Base-by-base conservation (phyloP, 2,113 vertebrate genomes). In the Crypturellus undulatus region DNA sequence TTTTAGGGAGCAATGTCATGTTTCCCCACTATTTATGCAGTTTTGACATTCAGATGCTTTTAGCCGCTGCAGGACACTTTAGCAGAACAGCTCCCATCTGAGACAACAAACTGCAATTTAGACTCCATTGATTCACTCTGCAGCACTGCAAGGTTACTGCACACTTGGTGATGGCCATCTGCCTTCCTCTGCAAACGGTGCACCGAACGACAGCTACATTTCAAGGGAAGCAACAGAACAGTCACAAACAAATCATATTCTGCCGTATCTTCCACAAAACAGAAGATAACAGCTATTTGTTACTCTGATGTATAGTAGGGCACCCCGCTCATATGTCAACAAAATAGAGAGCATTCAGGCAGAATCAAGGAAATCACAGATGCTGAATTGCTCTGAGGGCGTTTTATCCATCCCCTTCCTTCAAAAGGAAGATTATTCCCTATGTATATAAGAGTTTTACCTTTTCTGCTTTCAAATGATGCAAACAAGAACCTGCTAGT, bases 81-180 rank as follows among this genome's bases (percentile, higher is more conserved):
- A 94, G 62, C 81, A 94, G 72, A 58, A 15, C 52, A 87, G 56
- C 54, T 89, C 63, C 70, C 64, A 64, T 58, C 63, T 36, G 87
- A 92, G 86, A 77, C 34, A 89, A 79, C 2, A 51, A 71, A 5
- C 49, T 94, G 65, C 85, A 90, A 95, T 89, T 97, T 82, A 92
- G 92, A 25, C 96, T 92, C 79, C 73, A 93, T 68, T 91, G 93
- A 95, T 93, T 95, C 96, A 89, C 81, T 28, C 12, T 77, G 89
- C 93, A 58, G 79, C 36, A 82, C 14, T 1, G 49, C 81, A 95
- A 97, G 89, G 82, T 93, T 95, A 95, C 12, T 82, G 75, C 81
- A 92, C 96, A 96, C 69, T 90, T 94, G 85, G 75, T 3, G 72
- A 85, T 94, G 70, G 73, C 88, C 64, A 95, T 78, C 96, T 93